Evolutionary conservation across 23 tunicate genomes (phyloP), one percentile per base, ranked within the genome.

Genomic region (Aplidium turbinatum): DNA sequence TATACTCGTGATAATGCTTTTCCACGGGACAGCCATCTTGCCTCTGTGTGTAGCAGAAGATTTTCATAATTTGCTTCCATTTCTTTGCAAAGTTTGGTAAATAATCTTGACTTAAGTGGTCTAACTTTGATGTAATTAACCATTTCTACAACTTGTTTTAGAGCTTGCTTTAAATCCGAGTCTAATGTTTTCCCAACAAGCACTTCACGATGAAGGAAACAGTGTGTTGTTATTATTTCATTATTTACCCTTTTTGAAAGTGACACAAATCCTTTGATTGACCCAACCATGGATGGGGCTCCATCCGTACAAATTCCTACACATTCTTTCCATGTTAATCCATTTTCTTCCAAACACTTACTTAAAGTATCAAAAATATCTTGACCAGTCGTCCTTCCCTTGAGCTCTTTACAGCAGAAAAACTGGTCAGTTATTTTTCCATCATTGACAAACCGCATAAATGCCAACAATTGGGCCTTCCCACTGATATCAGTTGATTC

Each of bases 1-100:
- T 70, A 70, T 47, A 70, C 76, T 70, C 58, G 35, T 70, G 76
- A 70, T 58, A 70, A 70, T 26, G 58, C 76, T 70, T 70, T 70
- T 47, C 76, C 76, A 70, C 76, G 58, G 47, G 76, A 70, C 34
- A 70, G 58, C 76, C 76, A 70, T 70, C 76, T 70, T 70, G 76
- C 76, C 76, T 70, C 36, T 57, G 76, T 70, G 73, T 38, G 52
- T 38, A 35, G 21, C 73, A 66, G 73, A 70, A 70, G 76, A 70
- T 70, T 70, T 70, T 70, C 76, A 70, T 70, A 70, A 48, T 25
- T 70, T 70, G 58, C 76, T 70, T 48, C 76, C 76, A 47, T 47
- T 70, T 46, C 76, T 48, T 70, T 47, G 58, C 76, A 70, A 23
- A 70, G 24, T 29, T 65, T 65, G 48, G 72, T 18, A 35, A 65